Evolutionary conservation across 2,888 invertebrate species (phyloP).

Genomic region (Sesia bembeciformis): DNA sequence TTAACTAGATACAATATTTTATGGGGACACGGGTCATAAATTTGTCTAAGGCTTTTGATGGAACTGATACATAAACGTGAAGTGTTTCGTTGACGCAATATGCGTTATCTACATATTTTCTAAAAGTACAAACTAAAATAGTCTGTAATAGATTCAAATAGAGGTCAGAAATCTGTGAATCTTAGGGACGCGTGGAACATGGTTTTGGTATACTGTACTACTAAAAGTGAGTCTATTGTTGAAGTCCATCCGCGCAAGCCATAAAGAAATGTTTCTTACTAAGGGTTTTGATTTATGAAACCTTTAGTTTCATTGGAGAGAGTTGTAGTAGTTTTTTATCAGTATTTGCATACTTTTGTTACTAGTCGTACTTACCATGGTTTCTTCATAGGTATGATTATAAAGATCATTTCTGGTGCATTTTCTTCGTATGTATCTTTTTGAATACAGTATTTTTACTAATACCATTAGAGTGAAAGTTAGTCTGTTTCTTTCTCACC

Average conservation of each 20-base stretch:
- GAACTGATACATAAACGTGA: conserved; percentile 15
- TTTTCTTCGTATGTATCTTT: not conserved
- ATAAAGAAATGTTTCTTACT: conserved; percentile 18
- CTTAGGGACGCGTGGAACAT: too few species aligned
- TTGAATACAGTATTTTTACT: not conserved
- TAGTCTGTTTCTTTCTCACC: not conserved
- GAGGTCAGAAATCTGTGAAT: too few species aligned
- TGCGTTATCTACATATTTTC: too few species aligned
- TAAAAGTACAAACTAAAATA: too few species aligned
- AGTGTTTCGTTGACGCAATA: too few species aligned
- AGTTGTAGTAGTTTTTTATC: not conserved
- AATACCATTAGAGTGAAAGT: not conserved
- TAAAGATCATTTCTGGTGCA: not conserved
- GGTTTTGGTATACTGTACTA: too few species aligned
- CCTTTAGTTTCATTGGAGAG: not conserved
- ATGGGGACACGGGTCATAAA: conserved; percentile 57
- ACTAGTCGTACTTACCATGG: too few species aligned
- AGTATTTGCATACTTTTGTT: too few species aligned
- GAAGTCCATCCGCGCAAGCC: conserved; percentile 31
- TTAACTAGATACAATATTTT: conserved; percentile 35
- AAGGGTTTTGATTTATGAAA: conserved; percentile 26
- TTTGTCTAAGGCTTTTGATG: conserved; percentile 45
- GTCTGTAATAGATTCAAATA: too few species aligned
- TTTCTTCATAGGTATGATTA: too few species aligned
- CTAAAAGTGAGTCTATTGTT: conserved; percentile 24